These are phyloP conservation scores for Panagrolaimus sp. DNA, from an alignment of 1,140 invertebrate species.

Conservation along the genomic window DNA sequence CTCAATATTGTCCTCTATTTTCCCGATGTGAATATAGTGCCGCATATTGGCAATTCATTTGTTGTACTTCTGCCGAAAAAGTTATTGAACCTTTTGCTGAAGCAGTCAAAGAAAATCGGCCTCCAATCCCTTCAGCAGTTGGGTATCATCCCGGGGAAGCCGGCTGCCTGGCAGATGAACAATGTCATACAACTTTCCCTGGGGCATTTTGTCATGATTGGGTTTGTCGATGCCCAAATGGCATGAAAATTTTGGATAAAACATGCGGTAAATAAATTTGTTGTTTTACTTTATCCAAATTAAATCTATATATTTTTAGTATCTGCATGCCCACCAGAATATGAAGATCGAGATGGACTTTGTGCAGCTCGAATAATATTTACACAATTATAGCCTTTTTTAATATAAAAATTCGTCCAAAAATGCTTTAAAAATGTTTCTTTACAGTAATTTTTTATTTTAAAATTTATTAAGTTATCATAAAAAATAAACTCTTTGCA, in stretches of 20 bases:
- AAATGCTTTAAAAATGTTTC: too few species aligned
- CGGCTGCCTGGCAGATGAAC: conserved; percentile 15
- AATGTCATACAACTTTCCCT: conserved; percentile 17
- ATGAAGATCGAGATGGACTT: conserved; percentile 1
- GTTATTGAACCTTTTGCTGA: background rate
- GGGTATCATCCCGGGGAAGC: conserved; percentile 17
- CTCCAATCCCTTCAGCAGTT: background rate
- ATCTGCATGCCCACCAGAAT: background rate
- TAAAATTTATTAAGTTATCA: too few species aligned
- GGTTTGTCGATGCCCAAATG: conserved; percentile 24
- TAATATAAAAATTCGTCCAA: too few species aligned
- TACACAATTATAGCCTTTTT: too few species aligned
- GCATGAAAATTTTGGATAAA: conserved; percentile 3
- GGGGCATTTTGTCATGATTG: conserved; percentile 23
- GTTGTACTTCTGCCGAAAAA: conserved; percentile 7
- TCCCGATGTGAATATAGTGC: conserved; percentile 26
- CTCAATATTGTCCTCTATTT: conserved; percentile 23
- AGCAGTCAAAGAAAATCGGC: conserved; percentile 1
- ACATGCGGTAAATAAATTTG: conserved; percentile 17
- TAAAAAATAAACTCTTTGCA: too few species aligned
- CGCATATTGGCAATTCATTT: conserved; percentile 27
- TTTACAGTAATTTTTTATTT: too few species aligned
- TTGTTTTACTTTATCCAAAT: too few species aligned
- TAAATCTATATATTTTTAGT: too few species aligned
- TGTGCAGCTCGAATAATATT: background rate